These are phyloP conservation scores for Rhagoletis zephyria DNA, from an alignment of 1,140 invertebrate species.

Conservation along the genomic window DNA sequence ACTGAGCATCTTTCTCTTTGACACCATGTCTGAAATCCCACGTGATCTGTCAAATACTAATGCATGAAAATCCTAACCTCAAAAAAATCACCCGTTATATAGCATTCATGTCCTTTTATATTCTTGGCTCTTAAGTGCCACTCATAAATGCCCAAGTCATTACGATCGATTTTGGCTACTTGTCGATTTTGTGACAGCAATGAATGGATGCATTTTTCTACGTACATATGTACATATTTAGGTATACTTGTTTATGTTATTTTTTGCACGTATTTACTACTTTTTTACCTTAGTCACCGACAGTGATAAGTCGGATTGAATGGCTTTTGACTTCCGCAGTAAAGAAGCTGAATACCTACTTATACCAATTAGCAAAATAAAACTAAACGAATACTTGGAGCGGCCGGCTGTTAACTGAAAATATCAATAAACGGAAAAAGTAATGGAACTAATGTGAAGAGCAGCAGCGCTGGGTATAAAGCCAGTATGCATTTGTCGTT, in stretches of 20 bases:
- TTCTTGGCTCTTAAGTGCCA: not conserved
- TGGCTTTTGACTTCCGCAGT: not conserved
- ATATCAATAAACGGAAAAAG: not conserved
- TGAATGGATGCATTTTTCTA: constrained; percentile 4
- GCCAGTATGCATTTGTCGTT: not conserved
- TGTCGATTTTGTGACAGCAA: constrained; percentile 24
- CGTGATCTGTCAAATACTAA: no score
- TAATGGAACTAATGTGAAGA: not conserved
- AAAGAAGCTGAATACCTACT: not conserved
- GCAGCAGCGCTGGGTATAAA: not conserved
- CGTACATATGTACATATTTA: not conserved
- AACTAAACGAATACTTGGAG: not conserved
- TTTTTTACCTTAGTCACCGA: not conserved
- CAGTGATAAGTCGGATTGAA: constrained; percentile 4
- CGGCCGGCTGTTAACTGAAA: not conserved
- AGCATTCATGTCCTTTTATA: not conserved
- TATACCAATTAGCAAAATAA: constrained; percentile 20
- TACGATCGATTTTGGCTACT: constrained; percentile 12
- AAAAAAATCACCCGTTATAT: no score
- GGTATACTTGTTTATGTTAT: not conserved
- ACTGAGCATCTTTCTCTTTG: no score
- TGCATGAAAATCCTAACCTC: no score
- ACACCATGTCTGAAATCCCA: no score
- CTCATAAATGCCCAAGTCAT: constrained; percentile 32
- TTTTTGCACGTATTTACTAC: no score